A percentile compares a stretch with the other conserved stretches of the same genome.
These are phyloP conservation scores for Laterallus jamaicensis DNA, from an alignment of 2,113 vertebrate genomes.

Conservation along the genomic window DNA sequence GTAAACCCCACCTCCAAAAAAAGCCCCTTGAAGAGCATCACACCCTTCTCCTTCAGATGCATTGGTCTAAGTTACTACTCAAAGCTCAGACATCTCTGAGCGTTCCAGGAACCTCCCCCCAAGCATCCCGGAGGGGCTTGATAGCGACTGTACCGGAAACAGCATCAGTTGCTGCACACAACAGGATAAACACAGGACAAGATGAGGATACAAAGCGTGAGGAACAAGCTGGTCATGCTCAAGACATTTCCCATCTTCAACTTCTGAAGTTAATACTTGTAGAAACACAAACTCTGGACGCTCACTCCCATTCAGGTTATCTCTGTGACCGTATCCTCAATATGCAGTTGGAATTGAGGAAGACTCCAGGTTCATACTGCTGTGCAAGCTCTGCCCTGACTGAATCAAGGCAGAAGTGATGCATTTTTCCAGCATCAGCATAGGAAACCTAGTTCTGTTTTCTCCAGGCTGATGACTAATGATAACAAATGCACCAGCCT, in stretches of 20 bases:
- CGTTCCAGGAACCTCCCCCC: neutral
- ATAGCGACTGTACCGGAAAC: fast-evolving
- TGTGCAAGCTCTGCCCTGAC: neutral
- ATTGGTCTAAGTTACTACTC: neutral
- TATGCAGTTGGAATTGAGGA: neutral
- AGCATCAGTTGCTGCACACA: neutral
- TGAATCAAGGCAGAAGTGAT: neutral
- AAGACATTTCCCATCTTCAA: neutral
- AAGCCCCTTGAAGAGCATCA: neutral
- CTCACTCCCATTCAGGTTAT: fast-evolving
- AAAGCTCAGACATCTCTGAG: neutral
- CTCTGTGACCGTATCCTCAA: neutral
- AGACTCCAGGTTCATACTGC: fast-evolving
- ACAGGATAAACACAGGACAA: neutral
- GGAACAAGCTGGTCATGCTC: neutral
- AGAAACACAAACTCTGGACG: neutral
- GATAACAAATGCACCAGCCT: neutral
- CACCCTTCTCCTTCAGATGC: neutral
- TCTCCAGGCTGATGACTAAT: neutral
- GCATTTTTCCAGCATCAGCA: neutral
- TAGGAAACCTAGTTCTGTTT: neutral
- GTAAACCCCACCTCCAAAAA: neutral
- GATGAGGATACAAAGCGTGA: neutral
- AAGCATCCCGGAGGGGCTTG: fast-evolving
- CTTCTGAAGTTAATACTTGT: neutral